phyloP scores from a whole-genome alignment of 2,113 vertebrate species.

The Martes martes region DNA sequence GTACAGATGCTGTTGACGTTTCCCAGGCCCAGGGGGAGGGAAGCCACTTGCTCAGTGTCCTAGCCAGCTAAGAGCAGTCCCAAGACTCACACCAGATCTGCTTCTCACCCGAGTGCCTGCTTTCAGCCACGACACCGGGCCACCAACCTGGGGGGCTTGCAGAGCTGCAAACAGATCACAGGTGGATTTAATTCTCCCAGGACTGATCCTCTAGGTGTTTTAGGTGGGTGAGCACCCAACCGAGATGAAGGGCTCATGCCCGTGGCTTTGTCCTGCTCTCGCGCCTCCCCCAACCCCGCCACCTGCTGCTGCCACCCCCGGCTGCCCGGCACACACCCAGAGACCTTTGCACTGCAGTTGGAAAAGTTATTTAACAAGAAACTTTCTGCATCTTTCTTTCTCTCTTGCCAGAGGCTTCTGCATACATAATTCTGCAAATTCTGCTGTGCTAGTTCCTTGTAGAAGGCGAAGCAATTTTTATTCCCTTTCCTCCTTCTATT shows the following conservation, averaged over 20 bases:
- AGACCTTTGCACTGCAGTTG: conserved; percentile 26
- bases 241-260: neutral
- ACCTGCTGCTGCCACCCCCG: neutral
- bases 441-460: neutral
- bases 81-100: neutral
- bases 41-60: neutral
- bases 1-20: rapidly evolving
- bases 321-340: neutral
- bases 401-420: conserved; percentile 5
- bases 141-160: neutral
- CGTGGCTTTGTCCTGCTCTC: rapidly evolving
- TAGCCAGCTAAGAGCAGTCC: neutral
- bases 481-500: neutral
- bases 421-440: neutral
- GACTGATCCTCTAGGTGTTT: neutral
- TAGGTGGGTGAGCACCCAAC: neutral
- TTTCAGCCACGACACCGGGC: rapidly evolving
- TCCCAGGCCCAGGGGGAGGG: neutral
- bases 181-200: neutral
- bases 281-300: too few species aligned
- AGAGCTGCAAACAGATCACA: rapidly evolving
- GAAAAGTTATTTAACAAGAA: neutral
- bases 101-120: neutral
- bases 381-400: neutral
- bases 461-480: neutral